These are phyloP conservation scores for Hedya salicella DNA, from an alignment of 2,888 invertebrate species.

Conservation along the genomic window DNA sequence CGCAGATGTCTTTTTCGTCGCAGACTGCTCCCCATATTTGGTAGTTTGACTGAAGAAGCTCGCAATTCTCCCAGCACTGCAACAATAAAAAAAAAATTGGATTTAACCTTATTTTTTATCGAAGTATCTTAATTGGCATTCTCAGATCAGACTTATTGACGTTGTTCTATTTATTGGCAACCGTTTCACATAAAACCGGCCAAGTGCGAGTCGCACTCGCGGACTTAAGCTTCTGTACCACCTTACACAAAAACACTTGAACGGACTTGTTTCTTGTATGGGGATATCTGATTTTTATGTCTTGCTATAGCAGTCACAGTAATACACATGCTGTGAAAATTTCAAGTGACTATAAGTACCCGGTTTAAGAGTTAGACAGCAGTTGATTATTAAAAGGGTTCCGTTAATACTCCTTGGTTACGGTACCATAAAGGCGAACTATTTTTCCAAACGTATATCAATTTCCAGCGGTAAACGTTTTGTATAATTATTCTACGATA, in stretches of 20 bases:
- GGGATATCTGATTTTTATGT: too few relatives aligned
- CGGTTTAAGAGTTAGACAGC: too few relatives aligned
- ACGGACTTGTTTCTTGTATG: too few relatives aligned
- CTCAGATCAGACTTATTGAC: not conserved
- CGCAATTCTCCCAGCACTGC: conserved; percentile 92
- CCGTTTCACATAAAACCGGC: not conserved
- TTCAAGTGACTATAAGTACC: too few relatives aligned
- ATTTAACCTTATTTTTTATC: not conserved
- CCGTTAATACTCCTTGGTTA: too few relatives aligned
- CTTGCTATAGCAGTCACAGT: too few relatives aligned
- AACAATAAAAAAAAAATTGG: conserved; percentile 70
- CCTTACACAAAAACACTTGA: too few relatives aligned
- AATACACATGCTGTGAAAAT: too few relatives aligned
- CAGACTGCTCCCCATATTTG: conserved; percentile 90
- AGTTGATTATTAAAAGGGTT: too few relatives aligned
- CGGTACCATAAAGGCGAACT: too few relatives aligned
- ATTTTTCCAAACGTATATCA: not conserved
- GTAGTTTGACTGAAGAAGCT: conserved; percentile 89
- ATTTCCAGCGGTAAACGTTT: conserved; percentile 48
- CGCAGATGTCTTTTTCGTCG: conserved; percentile 89
- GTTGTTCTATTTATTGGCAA: not conserved
- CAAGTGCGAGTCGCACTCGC: too few relatives aligned
- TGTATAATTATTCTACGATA: conserved; percentile 63
- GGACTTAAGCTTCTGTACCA: too few relatives aligned
- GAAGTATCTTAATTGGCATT: conserved; percentile 8